Evolutionary conservation across 2,797 vertebrate species (phyloP).

Genomic region (Otolemur crassicaudatus): DNA sequence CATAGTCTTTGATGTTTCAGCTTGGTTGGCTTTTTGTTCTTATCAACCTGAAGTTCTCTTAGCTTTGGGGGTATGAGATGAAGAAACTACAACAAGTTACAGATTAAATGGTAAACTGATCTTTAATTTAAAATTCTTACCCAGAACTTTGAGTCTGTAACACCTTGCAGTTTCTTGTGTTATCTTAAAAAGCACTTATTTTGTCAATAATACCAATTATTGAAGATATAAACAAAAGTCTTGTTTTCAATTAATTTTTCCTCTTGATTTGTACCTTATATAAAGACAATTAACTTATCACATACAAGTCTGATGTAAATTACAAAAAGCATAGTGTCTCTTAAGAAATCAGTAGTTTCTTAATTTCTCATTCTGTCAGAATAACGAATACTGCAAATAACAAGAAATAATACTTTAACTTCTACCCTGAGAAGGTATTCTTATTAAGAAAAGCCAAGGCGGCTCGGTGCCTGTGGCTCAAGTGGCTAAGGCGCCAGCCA

Average conservation of each 20-base stretch:
- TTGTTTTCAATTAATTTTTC: neutral
- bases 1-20: neutral
- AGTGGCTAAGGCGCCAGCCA: no score
- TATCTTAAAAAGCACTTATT: constrained; percentile 30
- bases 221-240: constrained; percentile 44
- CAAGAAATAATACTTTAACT: neutral
- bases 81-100: neutral
- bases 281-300: neutral
- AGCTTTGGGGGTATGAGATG: neutral
- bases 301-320: neutral
- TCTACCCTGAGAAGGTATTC: neutral
- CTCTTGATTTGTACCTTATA: neutral
- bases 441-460: neutral
- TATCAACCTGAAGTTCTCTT: neutral
- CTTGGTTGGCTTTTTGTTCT: constrained; percentile 27
- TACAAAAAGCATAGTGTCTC: neutral
- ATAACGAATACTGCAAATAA: neutral
- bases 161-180: neutral
- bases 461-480: no score
- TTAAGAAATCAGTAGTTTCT: neutral
- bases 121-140: neutral
- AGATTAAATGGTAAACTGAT: constrained; percentile 15
- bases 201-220: constrained; percentile 43
- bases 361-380: constrained; percentile 10
- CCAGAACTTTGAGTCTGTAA: constrained; percentile 13